Percentiles rank a stretch among this genome's conserved stretches.
Conservation (phyloP, 2,888 invertebrate genomes). For the Spilarctia lutea region DNA sequence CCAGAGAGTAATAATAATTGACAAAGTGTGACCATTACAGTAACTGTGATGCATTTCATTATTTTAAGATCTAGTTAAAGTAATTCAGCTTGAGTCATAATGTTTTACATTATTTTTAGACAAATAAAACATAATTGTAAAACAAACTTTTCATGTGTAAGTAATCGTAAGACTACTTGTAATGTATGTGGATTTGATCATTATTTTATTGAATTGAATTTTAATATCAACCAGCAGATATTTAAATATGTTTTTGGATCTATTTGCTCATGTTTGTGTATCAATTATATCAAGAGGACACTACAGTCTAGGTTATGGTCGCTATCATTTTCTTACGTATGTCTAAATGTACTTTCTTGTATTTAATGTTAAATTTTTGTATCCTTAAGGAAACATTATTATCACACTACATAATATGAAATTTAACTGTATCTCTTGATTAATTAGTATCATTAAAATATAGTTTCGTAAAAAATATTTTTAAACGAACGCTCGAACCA, state of each 20-base stretch:
- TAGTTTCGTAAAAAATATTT: background rate
- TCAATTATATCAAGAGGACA: background rate
- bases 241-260: background rate
- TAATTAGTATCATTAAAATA: background rate
- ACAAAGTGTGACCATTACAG: constrained; percentile 24
- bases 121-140: background rate
- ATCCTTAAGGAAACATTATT: background rate
- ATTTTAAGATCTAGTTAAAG: constrained; percentile 8
- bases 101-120: constrained; percentile 4
- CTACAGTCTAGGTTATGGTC: background rate
- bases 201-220: background rate
- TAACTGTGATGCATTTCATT: constrained; percentile 10
- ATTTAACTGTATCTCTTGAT: background rate
- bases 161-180: background rate
- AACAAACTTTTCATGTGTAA: background rate
- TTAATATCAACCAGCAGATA: background rate
- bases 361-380: too few relatives aligned
- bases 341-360: background rate
- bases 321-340: background rate
- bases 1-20: constrained; percentile 22
- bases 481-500: background rate
- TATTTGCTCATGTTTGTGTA: background rate
- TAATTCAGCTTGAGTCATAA: background rate
- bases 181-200: background rate
- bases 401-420: background rate